These are phyloP conservation scores for Apamea epomidion DNA, from an alignment of 2,888 invertebrate species.

Conservation along the genomic window DNA sequence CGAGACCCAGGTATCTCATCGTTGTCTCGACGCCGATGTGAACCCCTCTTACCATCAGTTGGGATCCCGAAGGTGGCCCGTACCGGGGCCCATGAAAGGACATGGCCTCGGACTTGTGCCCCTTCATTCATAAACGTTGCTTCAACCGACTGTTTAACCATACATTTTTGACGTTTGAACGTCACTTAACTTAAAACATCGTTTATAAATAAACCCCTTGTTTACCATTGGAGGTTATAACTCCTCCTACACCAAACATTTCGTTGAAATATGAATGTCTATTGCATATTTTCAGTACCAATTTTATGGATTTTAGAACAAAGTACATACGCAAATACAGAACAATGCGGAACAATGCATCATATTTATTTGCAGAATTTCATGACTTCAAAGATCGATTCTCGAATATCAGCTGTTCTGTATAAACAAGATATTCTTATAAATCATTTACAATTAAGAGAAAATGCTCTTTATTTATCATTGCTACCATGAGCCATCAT, in stretches of 20 bases:
- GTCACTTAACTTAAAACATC: neutral
- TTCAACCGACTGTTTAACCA: neutral
- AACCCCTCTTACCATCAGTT: too few species aligned
- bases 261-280: slow-evolving; percentile 35
- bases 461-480: slow-evolving; percentile 31
- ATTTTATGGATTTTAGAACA: slow-evolving; percentile 51
- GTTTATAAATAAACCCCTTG: neutral
- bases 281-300: slow-evolving; percentile 48
- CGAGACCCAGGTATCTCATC: too few species aligned
- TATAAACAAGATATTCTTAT: slow-evolving; percentile 40
- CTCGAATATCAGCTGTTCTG: slow-evolving; percentile 45
- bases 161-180: neutral
- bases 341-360: slow-evolving; percentile 57
- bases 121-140: neutral
- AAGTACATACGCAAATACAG: slow-evolving; percentile 20
- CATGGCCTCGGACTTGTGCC: too few species aligned
- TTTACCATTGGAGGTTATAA: slow-evolving; percentile 41
- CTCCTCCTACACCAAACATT: slow-evolving; percentile 45
- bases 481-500: slow-evolving; percentile 9
- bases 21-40: too few species aligned
- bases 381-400: slow-evolving; percentile 50
- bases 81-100: too few species aligned
- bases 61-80: too few species aligned
- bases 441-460: slow-evolving; percentile 38
- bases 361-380: slow-evolving; percentile 56